Evolutionary conservation across 2,113 vertebrate genomes (phyloP).

Genomic region (Paramisgurnus dabryanus): DNA sequence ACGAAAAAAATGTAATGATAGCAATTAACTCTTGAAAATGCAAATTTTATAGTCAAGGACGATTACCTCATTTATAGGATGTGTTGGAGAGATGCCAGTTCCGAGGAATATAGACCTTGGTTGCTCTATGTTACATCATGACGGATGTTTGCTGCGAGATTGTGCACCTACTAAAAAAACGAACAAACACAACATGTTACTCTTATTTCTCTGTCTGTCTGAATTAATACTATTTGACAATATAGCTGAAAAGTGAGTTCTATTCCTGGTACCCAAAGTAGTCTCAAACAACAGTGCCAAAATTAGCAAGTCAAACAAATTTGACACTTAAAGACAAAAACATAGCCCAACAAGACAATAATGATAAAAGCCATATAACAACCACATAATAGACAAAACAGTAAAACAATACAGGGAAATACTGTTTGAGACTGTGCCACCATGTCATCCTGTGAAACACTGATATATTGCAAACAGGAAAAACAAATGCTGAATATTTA

Average conservation of each 20-base stretch:
- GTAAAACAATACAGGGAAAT: too few relatives aligned
- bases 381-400: too few relatives aligned
- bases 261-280: too few relatives aligned
- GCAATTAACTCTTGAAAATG: conserved; percentile 99
- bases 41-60: conserved; percentile 99
- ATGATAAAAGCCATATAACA: too few relatives aligned
- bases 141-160: conserved; percentile 91
- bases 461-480: too few relatives aligned
- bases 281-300: neutral
- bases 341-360: neutral
- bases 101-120: conserved; percentile 97
- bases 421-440: too few relatives aligned
- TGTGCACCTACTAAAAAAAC: conserved; percentile 69
- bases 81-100: conserved; percentile 97
- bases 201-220: neutral
- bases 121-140: conserved; percentile 98
- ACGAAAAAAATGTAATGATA: conserved; percentile 99
- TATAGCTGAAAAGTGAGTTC: neutral
- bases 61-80: conserved; percentile 99
- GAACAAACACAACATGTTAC: conserved; percentile 6
- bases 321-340: too few relatives aligned
- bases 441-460: too few relatives aligned
- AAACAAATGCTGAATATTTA: too few relatives aligned
- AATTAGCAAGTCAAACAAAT: too few relatives aligned
- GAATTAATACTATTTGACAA: conserved; percentile 12